Evolutionary conservation across 2,888 invertebrate genomes (phyloP).

Genomic region (Fabriciana adippe): DNA sequence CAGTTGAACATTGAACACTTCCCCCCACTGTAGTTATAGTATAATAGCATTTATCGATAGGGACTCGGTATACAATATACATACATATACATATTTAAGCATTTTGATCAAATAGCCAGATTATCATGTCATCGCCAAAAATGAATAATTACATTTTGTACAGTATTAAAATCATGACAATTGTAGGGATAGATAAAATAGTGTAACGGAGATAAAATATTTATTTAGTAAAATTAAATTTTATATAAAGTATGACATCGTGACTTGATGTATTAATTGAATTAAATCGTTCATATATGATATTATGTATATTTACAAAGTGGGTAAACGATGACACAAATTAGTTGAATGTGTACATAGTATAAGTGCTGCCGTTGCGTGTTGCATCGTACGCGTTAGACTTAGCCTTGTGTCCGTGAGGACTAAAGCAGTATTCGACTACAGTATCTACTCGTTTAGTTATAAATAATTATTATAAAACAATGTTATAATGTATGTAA

Average conservation of each 20-base stretch:
- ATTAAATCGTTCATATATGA: conserved; percentile 23
- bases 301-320: conserved; percentile 33
- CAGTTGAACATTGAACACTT: conserved; percentile 12
- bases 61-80: background rate
- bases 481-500: conserved; percentile 15
- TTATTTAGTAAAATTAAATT: conserved; percentile 41
- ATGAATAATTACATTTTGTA: conserved; percentile 51
- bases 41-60: background rate
- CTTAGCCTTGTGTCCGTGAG: conserved; percentile 26
- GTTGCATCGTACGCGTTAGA: background rate
- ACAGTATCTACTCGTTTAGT: conserved; percentile 34
- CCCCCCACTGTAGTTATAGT: conserved; percentile 11
- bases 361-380: conserved; percentile 20
- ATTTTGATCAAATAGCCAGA: conserved; percentile 3
- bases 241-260: conserved; percentile 15
- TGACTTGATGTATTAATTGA: conserved; percentile 23
- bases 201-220: conserved; percentile 52
- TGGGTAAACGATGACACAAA: conserved; percentile 21
- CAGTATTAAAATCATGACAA: conserved; percentile 56
- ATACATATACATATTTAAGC: background rate
- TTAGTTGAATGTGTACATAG: conserved; percentile 15
- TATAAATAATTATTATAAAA: conserved; percentile 27
- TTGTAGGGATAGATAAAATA: conserved; percentile 17
- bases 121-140: conserved; percentile 6
- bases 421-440: conserved; percentile 43